Base-by-base conservation (phyloP, 2,113 vertebrate genomes). In the Dasypus novemcinctus region DNA sequence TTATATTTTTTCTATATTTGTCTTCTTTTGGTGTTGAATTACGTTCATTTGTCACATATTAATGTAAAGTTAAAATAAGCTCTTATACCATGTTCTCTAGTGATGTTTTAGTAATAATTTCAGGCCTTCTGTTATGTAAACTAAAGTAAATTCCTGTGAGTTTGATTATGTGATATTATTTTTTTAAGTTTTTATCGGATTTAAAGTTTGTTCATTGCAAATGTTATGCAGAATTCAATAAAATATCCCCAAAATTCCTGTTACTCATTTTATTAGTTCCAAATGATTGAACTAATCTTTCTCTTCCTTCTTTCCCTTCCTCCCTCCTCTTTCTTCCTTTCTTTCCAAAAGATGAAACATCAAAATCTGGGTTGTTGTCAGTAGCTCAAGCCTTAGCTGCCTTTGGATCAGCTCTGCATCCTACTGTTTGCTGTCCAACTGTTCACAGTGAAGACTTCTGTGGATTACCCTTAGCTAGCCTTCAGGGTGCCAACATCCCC, bases 201-300 rank as follows among this genome's bases (percentile, higher is more conserved):
- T 95, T 91, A 46, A 87, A 81, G 76, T 96, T 71, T 97, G 94
- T 88, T 95, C 83, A 68, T 95, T 93, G 79, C 59, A 84, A 89
- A 87, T 96, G 86, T 96, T 96, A 94, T 88, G 71, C 54, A 93
- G 43, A 96, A 90, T 94, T 95, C 93, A 98, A 98, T 97, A 98
- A 98, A 98, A 96, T 78, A 76, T 27, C 74, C 46, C 25, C 72
- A 72, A 87, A 94, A 80, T 4, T 93, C 41, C 36, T 72, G 33
- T 95, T 91, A 29, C 2, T 85, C n/a, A 20, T 92, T 80, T 72
- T 93, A 96, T 87, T 76, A 81, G 36, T 76, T 83, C 74, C 78
- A 92, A 59, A 71, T 85, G 52, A 43, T 12, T 33, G 75, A 54
- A 23, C 75, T 27, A 79, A 54, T 17, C 57, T 63, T 3, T 59